Evolutionary conservation across 2,113 vertebrate species (phyloP), one percentile per base, ranked within the genome.

Genomic region (Heteronetta atricapilla): DNA sequence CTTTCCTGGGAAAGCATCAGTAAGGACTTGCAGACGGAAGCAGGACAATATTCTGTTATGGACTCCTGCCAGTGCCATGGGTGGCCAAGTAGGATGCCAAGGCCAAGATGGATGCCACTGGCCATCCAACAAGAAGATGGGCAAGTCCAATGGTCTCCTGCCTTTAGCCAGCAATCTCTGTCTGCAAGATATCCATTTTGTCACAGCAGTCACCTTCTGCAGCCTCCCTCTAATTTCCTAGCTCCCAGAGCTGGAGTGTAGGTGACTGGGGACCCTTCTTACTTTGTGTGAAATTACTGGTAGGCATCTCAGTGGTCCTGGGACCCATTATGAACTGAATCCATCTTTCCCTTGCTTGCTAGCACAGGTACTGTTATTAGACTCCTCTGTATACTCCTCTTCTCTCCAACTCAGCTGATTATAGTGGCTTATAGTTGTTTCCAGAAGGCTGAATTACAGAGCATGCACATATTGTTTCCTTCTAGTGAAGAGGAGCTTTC

Each of bases 41-140:
- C 9, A 28, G 21, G 36, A 55, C 31, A 69, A 13, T 40, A 53
- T 31, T 82, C 58, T 85, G 26, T 44, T 53, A 18, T 1, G 1
- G 21, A 10, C 9, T 82, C 33, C 69, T 69, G 36, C 9, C 62
- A 11, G 29, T 33, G 18, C 10, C 73, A 59, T 28, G 70, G 36
- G 40, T 56, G 10, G 46, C 46, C 20, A 48, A 48, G 20, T 48
- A 10, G 46, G 46, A 21, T 48, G 20, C 46, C 46, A 48, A 48
- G 46, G 46, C 46, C 46, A 48, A 48, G 20, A 2, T 48, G 46
- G 46, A 48, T 48, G 20, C 46, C 20, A 22, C 46, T 48, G 46
- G 46, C 46, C 10, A n/a, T 3, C 20, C 11, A 48, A 7, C 0
- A 2, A 50, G 26, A 11, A 21, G 7, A 56, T 4, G 1, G 36